Percentiles rank a stretch among this genome's conserved stretches.
These are phyloP conservation scores for Spilosoma lubricipeda DNA, from an alignment of 2,888 invertebrate species.

Conservation along the genomic window DNA sequence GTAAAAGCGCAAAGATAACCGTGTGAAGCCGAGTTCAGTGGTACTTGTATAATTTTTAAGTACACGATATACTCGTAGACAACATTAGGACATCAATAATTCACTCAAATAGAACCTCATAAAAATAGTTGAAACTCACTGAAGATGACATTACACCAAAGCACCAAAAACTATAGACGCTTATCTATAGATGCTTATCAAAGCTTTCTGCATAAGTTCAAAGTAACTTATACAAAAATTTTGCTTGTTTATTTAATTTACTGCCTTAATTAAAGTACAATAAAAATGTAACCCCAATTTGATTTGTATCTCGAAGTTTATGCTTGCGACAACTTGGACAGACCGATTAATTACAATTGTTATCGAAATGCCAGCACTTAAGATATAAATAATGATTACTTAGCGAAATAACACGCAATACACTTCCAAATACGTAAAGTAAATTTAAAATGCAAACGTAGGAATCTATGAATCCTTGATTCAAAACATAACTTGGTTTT, in stretches of 20 bases:
- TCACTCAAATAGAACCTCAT: too few species aligned
- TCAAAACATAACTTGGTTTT: too few species aligned
- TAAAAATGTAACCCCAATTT: conserved; percentile 11
- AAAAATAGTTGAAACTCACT: too few species aligned
- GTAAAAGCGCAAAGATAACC: too few species aligned
- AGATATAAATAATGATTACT: conserved; percentile 54
- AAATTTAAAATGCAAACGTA: not conserved
- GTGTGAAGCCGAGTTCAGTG: too few species aligned
- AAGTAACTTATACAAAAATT: not conserved
- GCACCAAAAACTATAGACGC: too few species aligned
- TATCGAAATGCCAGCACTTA: conserved; percentile 62
- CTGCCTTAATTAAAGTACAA: conserved; percentile 6
- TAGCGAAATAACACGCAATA: conserved; percentile 56
- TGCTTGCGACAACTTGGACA: conserved; percentile 36
- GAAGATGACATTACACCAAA: too few species aligned
- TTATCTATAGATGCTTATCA: not conserved
- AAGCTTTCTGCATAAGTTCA: not conserved
- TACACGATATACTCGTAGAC: too few species aligned
- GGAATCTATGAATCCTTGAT: not conserved
- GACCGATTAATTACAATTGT: conserved; percentile 53
- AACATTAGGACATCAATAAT: too few species aligned
- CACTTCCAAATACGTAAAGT: conserved; percentile 13
- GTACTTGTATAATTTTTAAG: too few species aligned
- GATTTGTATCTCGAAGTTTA: conserved; percentile 32
- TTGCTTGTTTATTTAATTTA: not conserved